Evolutionary conservation across 2,797 vertebrate genomes (phyloP), one percentile per base, ranked within the genome.

Genomic region (Crenuchus spilurus): DNA sequence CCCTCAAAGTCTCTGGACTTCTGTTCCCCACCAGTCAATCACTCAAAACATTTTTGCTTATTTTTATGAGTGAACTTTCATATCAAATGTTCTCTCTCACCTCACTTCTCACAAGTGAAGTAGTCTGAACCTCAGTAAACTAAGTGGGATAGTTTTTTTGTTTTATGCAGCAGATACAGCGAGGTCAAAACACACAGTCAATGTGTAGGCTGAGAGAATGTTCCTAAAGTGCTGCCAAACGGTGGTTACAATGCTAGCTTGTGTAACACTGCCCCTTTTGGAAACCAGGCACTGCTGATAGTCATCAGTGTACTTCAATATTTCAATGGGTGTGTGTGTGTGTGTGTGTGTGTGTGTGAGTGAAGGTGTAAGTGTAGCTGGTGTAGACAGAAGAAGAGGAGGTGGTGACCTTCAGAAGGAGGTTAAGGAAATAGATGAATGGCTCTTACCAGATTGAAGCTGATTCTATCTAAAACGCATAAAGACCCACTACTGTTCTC

Each of bases 231-330:
- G 39, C 65, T 66, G 44, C 51, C 49, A 64, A 65, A 49, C 26
- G 39, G 49, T 68, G 63, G 41, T 70, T 42, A 80, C 75, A 82
- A 70, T 79, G 83, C 76, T 42, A 8, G 57, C 54, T 68, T 77
- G 67, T 80, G 54, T 63, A 67, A 84, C 69, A 42, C 41, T 49
- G 48, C 44, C 66, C 54, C 71, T 67, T 41, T 44, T 64, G 64
- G 57, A 77, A 80, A 61, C 60, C 48, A 55, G 41, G 31, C 74
- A 57, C 31, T 14, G 54, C 58, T 24, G 78, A 84, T 79, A 73
- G 18, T 44, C 62, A 80, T 80, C 83, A 57, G 72, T 66, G 74
- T 68, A 75, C 73, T 76, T 72, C 71, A 79, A 77, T 80, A 79
- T 79, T 80, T 80, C 74, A 79, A 76, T 71, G 61, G 70, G 20